Percentiles rank a stretch among this genome's conserved stretches.
Conservation (phyloP, 2,797 vertebrate genomes). For the Cyclopterus lumpus region DNA sequence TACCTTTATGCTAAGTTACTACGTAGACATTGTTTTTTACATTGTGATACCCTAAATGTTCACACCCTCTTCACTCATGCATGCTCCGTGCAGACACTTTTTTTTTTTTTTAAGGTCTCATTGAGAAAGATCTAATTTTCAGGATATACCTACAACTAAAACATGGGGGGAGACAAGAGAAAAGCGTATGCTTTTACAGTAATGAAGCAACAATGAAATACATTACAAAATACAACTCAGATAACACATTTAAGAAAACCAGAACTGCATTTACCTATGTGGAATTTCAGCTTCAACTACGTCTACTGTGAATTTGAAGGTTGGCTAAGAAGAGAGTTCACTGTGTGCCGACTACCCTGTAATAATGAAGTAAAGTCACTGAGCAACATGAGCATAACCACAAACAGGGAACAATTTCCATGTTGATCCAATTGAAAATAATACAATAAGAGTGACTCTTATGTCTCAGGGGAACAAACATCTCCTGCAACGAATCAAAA, state of each 20-base stretch:
- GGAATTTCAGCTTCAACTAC: neutral
- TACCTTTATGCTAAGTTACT: neutral
- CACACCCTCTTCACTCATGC: neutral
- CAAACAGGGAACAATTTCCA: slow-evolving; percentile 51
- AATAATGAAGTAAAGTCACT: slow-evolving; percentile 34
- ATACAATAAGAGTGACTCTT: slow-evolving; percentile 71
- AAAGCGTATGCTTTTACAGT: neutral
- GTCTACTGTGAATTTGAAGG: neutral
- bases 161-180: neutral
- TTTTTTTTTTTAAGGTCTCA: neutral
- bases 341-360: neutral
- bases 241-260: neutral
- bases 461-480: slow-evolving; percentile 79
- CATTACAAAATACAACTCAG: neutral
- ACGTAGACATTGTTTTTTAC: neutral
- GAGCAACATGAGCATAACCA: slow-evolving; percentile 45
- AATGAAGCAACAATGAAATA: neutral
- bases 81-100: neutral
- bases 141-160: neutral
- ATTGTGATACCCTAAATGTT: neutral
- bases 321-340: slow-evolving; percentile 6
- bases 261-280: neutral
- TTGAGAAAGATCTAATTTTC: neutral
- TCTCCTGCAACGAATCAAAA: slow-evolving; percentile 80
- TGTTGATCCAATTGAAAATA: slow-evolving; percentile 63